These are phyloP conservation scores for Trogon melanurus DNA, from an alignment of 2,113 vertebrate species.

Conservation along the genomic window DNA sequence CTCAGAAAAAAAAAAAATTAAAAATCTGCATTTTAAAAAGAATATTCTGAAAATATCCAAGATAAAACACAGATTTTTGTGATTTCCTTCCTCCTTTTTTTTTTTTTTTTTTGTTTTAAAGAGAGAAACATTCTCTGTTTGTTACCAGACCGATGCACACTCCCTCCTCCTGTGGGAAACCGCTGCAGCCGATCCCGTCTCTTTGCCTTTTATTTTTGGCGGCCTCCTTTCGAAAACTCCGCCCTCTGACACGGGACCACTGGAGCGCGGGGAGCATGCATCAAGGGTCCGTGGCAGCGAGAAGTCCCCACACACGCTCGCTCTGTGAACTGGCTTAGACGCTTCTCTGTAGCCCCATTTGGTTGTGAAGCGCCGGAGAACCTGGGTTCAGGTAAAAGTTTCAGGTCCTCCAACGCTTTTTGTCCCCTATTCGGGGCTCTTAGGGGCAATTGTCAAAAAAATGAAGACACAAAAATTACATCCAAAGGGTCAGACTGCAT, in stretches of 20 bases:
- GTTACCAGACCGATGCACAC: constrained; percentile 91
- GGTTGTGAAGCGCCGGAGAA: constrained; percentile 85
- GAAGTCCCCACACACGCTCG: constrained; percentile 87
- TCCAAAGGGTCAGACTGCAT: constrained; percentile 85
- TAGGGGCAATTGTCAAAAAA: constrained; percentile 81
- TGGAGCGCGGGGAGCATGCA: constrained; percentile 90
- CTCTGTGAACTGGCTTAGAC: constrained; percentile 87
- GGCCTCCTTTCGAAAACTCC: constrained; percentile 88
- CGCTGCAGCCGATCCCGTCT: constrained; percentile 89
- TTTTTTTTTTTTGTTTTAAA: constrained; percentile 63
- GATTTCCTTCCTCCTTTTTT: constrained; percentile 43
- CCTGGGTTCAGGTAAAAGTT: constrained; percentile 84
- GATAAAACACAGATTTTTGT: constrained; percentile 85
- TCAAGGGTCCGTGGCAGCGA: constrained; percentile 89
- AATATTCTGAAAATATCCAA: constrained; percentile 84
- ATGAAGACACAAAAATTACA: constrained; percentile 77
- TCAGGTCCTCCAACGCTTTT: constrained; percentile 85
- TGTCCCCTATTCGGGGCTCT: constrained; percentile 76
- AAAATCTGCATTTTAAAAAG: constrained; percentile 86
- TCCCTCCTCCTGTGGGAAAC: constrained; percentile 89
- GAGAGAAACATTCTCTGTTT: constrained; percentile 84
- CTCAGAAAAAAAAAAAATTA: constrained; percentile 46
- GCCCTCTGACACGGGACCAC: constrained; percentile 88
- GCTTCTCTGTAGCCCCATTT: constrained; percentile 88
- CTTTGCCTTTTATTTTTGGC: constrained; percentile 89